phyloP scores from a whole-genome alignment of 2,113 vertebrate genomes.

The Grus americana region DNA sequence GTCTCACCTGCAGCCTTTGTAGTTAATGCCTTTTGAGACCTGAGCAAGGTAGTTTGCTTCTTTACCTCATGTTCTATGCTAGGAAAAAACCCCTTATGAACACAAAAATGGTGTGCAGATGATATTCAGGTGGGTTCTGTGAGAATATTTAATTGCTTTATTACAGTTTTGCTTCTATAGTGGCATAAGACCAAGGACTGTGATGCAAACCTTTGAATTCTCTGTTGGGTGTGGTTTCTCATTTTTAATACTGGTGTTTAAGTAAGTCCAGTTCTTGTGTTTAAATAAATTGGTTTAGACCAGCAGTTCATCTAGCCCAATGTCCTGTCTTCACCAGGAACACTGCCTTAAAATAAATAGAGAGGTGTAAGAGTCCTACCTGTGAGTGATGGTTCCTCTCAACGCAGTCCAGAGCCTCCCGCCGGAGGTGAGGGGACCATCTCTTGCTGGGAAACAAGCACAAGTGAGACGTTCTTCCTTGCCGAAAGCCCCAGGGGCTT shows the following conservation, averaged over 20 bases:
- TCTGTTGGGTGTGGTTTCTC: background rate
- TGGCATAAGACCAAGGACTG: background rate
- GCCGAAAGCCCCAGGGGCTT: background rate
- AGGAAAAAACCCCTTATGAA: background rate
- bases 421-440: background rate
- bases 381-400: background rate
- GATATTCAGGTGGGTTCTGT: background rate
- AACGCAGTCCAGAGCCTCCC: background rate
- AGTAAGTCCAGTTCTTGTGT: background rate
- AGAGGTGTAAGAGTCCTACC: background rate
- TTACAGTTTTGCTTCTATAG: background rate
- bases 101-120: background rate
- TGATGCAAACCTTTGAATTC: background rate
- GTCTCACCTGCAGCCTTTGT: background rate
- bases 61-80: accelerated
- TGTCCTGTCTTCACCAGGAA: background rate
- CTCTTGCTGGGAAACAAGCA: background rate
- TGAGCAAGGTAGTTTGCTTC: background rate
- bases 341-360: background rate
- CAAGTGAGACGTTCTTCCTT: background rate
- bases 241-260: background rate
- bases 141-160: background rate
- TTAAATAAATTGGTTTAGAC: background rate
- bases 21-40: background rate
- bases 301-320: background rate